A percentile compares a stretch with the other conserved stretches of the same genome.
Evolutionary conservation across 2,888 invertebrate genomes (phyloP).

Genomic region (Euplagia quadripunctaria): DNA sequence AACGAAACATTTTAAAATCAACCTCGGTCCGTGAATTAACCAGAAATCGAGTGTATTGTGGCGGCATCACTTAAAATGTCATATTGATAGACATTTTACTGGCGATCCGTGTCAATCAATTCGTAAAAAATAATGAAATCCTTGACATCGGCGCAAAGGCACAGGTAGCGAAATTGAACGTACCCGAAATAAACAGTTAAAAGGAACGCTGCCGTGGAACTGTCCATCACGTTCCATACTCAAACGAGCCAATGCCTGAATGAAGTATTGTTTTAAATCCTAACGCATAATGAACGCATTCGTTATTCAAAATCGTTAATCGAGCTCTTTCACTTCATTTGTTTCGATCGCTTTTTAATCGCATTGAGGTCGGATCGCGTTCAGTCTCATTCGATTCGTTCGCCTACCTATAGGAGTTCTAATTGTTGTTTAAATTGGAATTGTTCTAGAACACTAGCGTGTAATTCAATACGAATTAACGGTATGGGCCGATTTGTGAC

Average conservation of each 20-base stretch:
- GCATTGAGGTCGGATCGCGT: constrained; percentile 70
- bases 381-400: constrained; percentile 72
- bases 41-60: constrained; percentile 36
- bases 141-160: constrained; percentile 59
- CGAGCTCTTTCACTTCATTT: constrained; percentile 85
- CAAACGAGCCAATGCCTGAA: constrained; percentile 79
- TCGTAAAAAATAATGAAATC: constrained; percentile 72
- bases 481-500: constrained; percentile 69
- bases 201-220: constrained; percentile 63
- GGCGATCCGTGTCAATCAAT: constrained; percentile 68
- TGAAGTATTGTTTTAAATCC: constrained; percentile 84
- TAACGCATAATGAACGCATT: constrained; percentile 78
- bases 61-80: constrained; percentile 61
- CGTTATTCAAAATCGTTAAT: constrained; percentile 81
- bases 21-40: constrained; percentile 41
- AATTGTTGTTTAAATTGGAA: constrained; percentile 68
- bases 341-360: constrained; percentile 71
- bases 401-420: constrained; percentile 58
- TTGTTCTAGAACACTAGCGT: constrained; percentile 72
- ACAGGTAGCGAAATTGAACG: constrained; percentile 65
- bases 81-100: constrained; percentile 66
- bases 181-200: constrained; percentile 78
- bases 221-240: constrained; percentile 80
- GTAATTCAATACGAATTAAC: constrained; percentile 87
- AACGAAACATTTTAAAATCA: constrained; percentile 30